Conservation (phyloP, 2,888 invertebrate genomes). For the Folsomia manolachei region DNA sequence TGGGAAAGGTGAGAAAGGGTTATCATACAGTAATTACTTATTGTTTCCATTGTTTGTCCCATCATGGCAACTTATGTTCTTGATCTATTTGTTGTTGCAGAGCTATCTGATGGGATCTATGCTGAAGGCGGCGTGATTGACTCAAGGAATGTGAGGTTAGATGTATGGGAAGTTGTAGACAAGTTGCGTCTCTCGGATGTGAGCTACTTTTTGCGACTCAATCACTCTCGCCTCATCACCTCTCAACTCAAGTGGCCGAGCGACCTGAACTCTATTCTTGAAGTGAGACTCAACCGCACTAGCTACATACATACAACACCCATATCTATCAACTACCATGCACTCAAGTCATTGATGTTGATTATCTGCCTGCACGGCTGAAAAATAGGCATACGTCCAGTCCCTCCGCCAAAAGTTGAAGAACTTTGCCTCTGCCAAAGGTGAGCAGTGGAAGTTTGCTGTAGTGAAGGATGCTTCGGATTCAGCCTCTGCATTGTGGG, state of each 20-base stretch:
- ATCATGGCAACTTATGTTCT: too few relatives aligned
- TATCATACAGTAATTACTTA: not conserved
- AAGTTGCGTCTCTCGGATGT: conserved; percentile 74
- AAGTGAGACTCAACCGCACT: too few relatives aligned
- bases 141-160: conserved; percentile 69
- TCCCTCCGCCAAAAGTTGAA: not conserved
- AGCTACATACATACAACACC: too few relatives aligned
- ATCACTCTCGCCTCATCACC: conserved; percentile 77
- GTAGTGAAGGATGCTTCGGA: conserved; percentile 63
- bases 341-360: too few relatives aligned
- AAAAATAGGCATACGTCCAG: not conserved
- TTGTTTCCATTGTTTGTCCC: too few relatives aligned
- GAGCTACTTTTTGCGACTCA: conserved; percentile 73
- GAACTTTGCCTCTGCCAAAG: conserved; percentile 25
- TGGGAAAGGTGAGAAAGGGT: conserved; percentile 40
- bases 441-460: conserved; percentile 37
- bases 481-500: conserved; percentile 69
- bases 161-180: conserved; percentile 78
- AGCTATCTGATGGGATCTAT: conserved; percentile 41
- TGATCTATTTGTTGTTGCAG: too few relatives aligned
- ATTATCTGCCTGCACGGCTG: too few relatives aligned
- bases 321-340: too few relatives aligned
- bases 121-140: conserved; percentile 56
- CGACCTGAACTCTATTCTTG: conserved; percentile 32
- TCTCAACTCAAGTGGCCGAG: conserved; percentile 70